These are phyloP conservation scores for Halictus rubicundus DNA, from an alignment of 1,140 invertebrate species.

Conservation along the genomic window DNA sequence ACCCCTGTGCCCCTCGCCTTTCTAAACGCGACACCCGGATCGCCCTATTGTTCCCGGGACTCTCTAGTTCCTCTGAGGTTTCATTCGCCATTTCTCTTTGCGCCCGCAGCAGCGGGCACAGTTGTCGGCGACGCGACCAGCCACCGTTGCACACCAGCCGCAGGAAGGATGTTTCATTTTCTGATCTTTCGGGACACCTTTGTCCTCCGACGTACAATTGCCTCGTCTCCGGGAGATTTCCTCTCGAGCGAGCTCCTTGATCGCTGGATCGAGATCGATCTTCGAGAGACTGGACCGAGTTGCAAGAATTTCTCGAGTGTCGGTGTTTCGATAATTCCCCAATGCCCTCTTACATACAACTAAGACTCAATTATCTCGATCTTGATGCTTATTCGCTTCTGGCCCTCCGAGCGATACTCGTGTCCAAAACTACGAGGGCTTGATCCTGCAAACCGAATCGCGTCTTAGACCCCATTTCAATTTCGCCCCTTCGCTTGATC, in stretches of 20 bases:
- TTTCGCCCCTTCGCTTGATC: background rate
- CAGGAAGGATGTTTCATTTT: conserved; percentile 16
- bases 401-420: no score
- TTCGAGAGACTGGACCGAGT: background rate
- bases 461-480: background rate
- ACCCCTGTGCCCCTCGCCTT: no score
- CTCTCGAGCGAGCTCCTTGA: background rate
- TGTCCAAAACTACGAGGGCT: no score
- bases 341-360: no score
- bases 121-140: background rate
- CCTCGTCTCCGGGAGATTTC: background rate
- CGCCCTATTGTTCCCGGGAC: conserved; percentile 43
- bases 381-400: no score
- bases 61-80: conserved; percentile 7
- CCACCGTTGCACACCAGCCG: background rate
- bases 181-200: conserved; percentile 3
- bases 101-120: no score
- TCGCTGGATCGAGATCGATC: background rate
- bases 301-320: no score
- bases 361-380: no score
- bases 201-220: background rate
- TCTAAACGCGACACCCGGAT: conserved; percentile 32
- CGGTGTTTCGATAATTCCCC: no score
- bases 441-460: no score
- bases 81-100: conserved; percentile 15